Evolutionary conservation across 2,113 vertebrate genomes (phyloP).

Genomic region (Pipa parva): DNA sequence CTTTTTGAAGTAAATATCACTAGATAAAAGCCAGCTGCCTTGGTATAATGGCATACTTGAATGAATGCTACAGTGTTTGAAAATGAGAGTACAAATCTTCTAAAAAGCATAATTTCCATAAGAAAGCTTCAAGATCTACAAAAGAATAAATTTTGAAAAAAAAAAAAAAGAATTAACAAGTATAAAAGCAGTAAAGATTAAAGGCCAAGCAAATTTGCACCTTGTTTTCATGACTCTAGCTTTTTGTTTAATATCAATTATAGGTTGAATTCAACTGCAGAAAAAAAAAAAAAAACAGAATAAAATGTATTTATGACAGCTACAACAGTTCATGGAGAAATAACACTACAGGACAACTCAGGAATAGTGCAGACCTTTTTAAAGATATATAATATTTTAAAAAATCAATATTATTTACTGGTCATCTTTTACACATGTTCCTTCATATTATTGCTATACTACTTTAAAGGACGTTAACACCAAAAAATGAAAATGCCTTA

Average conservation of each 20-base stretch:
- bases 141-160: slow-evolving; percentile 91
- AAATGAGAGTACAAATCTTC: slow-evolving; percentile 86
- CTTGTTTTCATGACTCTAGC: slow-evolving; percentile 80
- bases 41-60: slow-evolving; percentile 87
- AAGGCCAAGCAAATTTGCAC: slow-evolving; percentile 77
- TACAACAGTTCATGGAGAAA: not conserved
- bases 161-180: slow-evolving; percentile 90
- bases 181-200: slow-evolving; percentile 80
- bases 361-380: not conserved
- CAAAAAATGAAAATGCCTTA: no score
- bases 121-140: slow-evolving; percentile 93
- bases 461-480: no score
- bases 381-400: not conserved
- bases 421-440: no score
- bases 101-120: slow-evolving; percentile 97
- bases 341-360: no score
- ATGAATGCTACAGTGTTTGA: slow-evolving; percentile 86
- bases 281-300: no score
- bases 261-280: slow-evolving; percentile 19
- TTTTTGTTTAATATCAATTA: slow-evolving; percentile 19
- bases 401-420: not conserved
- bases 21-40: slow-evolving; percentile 91
- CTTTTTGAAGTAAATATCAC: slow-evolving; percentile 93
- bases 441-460: no score
- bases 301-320: not conserved